Conservation (phyloP, 2,888 invertebrate genomes). For the Nymphalis polychloros region DNA sequence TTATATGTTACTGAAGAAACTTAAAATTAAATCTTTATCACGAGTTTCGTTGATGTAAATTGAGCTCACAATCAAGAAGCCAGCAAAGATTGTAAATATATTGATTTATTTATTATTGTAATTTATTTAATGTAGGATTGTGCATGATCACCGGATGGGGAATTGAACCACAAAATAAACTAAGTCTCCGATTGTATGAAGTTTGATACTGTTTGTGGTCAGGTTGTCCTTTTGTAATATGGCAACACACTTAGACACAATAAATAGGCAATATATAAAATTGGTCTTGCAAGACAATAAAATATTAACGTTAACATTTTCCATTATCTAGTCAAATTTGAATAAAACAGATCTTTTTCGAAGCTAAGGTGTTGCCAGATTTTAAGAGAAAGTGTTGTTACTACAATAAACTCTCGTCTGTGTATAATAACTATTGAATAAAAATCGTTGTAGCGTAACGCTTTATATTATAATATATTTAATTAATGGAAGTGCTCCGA, state of each 20-base stretch:
- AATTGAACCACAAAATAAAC: conserved; percentile 9
- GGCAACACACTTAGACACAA: conserved; percentile 36
- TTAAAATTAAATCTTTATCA: background rate
- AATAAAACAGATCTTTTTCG: background rate
- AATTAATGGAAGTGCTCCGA: conserved; percentile 63
- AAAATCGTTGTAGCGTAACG: conserved; percentile 45
- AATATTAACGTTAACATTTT: conserved; percentile 19
- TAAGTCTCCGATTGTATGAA: conserved; percentile 28
- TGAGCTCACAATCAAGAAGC: background rate
- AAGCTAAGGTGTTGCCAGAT: conserved; percentile 51
- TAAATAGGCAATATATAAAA: background rate
- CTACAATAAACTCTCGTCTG: conserved; percentile 52
- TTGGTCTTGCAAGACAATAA: conserved; percentile 30
- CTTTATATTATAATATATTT: conserved; percentile 50
- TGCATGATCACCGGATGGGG: conserved; percentile 19
- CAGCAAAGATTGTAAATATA: conserved; percentile 32
- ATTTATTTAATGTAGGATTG: conserved; percentile 35
- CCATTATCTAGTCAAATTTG: conserved; percentile 41
- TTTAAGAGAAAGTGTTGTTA: conserved; percentile 48
- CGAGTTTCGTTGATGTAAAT: background rate
- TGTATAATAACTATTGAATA: conserved; percentile 48
- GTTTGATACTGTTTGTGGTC: conserved; percentile 24
- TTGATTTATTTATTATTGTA: conserved; percentile 34
- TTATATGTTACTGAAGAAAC: background rate
- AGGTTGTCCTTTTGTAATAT: conserved; percentile 29